Percentiles rank a stretch among this genome's conserved stretches.
Evolutionary conservation across 2,888 invertebrate genomes (phyloP).

Genomic region (Epiblema foenella): DNA sequence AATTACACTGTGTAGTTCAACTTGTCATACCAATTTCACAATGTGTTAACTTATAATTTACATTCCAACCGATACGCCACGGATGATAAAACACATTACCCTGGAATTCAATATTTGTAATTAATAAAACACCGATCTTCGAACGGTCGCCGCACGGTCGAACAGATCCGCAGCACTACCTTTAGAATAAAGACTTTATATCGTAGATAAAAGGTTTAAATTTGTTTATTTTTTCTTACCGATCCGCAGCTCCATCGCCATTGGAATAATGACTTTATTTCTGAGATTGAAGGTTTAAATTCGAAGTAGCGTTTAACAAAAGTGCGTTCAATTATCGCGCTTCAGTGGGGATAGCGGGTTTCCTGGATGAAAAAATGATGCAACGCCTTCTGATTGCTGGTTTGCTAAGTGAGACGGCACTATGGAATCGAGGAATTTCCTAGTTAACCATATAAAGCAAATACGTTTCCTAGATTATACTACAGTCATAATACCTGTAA

Average conservation of each 20-base stretch:
- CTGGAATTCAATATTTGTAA: conserved; percentile 8
- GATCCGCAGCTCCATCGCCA: not conserved
- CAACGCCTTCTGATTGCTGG: conserved; percentile 8
- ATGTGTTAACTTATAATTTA: not conserved
- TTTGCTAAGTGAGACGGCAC: conserved; percentile 2
- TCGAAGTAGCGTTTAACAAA: not conserved
- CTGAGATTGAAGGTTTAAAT: not conserved
- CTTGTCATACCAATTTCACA: not conserved
- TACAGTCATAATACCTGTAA: not conserved
- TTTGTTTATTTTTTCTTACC: not conserved
- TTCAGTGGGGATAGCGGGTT: conserved; percentile 17
- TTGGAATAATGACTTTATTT: not conserved
- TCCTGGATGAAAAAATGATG: conserved; percentile 17
- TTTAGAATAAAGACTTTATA: not conserved
- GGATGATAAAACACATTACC: conserved; percentile 15
- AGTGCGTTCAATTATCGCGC: conserved; percentile 14
- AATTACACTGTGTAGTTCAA: no score
- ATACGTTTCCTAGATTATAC: not conserved
- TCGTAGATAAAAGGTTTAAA: not conserved
- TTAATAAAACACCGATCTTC: conserved; percentile 7
- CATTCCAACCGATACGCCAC: conserved; percentile 4
- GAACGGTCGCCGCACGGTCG: conserved; percentile 26
- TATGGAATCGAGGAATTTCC: conserved; percentile 1
- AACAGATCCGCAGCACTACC: not conserved
- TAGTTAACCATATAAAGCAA: not conserved